Evolutionary conservation across 2,888 invertebrate species (phyloP).

Genomic region (Hipparchia semele): DNA sequence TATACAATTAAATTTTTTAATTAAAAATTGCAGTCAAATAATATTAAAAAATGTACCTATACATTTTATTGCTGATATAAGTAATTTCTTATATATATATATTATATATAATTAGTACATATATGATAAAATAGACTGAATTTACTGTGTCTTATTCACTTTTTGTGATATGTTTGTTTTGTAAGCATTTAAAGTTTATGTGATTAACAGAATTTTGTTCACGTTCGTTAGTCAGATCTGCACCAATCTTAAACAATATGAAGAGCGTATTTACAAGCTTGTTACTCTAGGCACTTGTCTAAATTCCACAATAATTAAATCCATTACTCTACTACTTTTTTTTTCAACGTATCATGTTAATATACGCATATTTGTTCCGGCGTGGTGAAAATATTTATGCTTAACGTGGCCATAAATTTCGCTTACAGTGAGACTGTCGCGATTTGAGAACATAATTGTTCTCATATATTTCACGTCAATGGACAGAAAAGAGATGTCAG

Average conservation of each 20-base stretch:
- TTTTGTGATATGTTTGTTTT: no score
- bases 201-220: neutral
- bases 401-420: neutral
- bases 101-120: no score
- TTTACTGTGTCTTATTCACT: no score
- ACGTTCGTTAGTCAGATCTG: neutral
- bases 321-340: constrained; percentile 16
- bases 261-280: neutral
- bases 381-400: constrained; percentile 9
- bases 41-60: no score
- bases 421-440: neutral
- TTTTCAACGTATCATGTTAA: constrained; percentile 13
- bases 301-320: constrained; percentile 20
- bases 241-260: neutral
- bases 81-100: no score
- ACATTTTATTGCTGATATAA: no score
- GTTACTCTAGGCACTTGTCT: constrained; percentile 9
- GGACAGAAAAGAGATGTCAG: no score
- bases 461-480: no score
- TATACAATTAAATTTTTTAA: no score
- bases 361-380: constrained; percentile 23
- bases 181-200: no score
- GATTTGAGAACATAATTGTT: neutral
- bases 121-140: no score
- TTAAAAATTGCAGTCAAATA: no score